Evolutionary conservation across 2,797 vertebrate species (phyloP).

Genomic region (Acanthiza pusilla): DNA sequence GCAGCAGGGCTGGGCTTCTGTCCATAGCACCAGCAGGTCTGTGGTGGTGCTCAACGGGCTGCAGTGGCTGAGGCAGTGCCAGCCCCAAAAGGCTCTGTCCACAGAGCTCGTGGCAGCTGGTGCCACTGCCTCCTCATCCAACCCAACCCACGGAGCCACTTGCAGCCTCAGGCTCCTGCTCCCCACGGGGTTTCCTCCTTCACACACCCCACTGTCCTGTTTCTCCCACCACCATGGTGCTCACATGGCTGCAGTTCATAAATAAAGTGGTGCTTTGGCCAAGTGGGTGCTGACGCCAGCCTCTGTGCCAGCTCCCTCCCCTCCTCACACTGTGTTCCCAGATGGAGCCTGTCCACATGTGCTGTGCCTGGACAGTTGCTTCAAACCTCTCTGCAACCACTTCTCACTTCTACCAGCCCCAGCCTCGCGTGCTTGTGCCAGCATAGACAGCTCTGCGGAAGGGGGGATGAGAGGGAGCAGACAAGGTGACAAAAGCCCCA

Average conservation of each 20-base stretch:
- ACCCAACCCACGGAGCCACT: neutral
- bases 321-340: neutral
- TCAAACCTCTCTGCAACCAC: neutral
- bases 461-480: neutral
- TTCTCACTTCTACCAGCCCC: neutral
- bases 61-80: accelerated
- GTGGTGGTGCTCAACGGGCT: accelerated
- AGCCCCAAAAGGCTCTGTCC: neutral
- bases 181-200: neutral
- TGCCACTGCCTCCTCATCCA: neutral
- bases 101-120: neutral
- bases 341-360: neutral
- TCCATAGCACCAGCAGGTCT: accelerated
- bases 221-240: neutral
- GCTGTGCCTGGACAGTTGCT: accelerated
- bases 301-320: accelerated
- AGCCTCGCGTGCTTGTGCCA: accelerated
- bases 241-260: neutral
- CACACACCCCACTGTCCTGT: neutral
- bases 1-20: neutral
- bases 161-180: neutral
- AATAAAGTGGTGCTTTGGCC: neutral
- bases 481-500: neutral
- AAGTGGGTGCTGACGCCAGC: neutral
- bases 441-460: neutral